Base-by-base conservation (phyloP, 2,888 invertebrate genomes). In the Teinopalpus imperialis region DNA sequence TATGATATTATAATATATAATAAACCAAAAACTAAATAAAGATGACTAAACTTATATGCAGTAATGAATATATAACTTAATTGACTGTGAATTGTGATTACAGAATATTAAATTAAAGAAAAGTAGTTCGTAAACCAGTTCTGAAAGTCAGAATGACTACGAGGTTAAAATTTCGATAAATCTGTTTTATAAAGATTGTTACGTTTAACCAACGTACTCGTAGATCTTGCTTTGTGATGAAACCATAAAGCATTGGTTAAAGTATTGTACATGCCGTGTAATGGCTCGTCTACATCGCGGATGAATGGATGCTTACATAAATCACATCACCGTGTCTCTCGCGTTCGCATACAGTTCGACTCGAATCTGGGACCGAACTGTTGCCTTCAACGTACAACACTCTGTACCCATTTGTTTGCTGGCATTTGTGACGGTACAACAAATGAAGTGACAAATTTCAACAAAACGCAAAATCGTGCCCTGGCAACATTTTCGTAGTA, bases 241-340 rank as follows among this genome's bases (percentile, higher is more conserved):
- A 37, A 37, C 37, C 20, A 18, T 13, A 30, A 36, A 36, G 16
- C 4, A 5, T 26, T 2, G 34, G 5, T 14, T 6, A 16, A 14
- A 24, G 14, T 27, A 43, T 16, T 16, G 30, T 23, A 23, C 23
- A 12, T 18, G 14, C 21, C 34, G 2, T 31, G 37, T 31, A 31
- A 37, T 18, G 16, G 30, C 31, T 44, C 31, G 36, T 30, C 30
- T 44, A 36, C 37, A 31, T 24, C 7, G 27, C 18, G 23, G 18
- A 37, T 24, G 18, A 30, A 43, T 36, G 16, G 12, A 31, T 10
- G 30, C 30, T 29, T n/a, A 23, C 21, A 36, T 36, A 43, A 43
- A 43, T 43, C 36, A 43, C 36, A 29, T 30, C 29, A 9, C 34
- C n/a, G n/a, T n/a, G n/a, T n/a, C 27, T 4, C 16, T 8, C 24